Evolutionary conservation across 2,888 invertebrate species (phyloP).

Genomic region (Euphydryas editha): DNA sequence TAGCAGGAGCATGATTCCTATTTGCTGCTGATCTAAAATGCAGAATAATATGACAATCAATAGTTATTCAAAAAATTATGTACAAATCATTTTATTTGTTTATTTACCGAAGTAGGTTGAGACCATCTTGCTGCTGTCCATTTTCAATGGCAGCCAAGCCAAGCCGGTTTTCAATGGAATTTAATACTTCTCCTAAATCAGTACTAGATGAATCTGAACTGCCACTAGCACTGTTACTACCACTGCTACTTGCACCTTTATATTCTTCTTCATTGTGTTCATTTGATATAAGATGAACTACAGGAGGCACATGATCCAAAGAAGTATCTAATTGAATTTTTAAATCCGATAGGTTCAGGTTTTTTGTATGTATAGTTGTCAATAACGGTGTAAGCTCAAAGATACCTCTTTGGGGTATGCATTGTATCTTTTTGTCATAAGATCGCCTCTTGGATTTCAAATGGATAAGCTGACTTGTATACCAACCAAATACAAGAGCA

Average conservation of each 20-base stretch:
- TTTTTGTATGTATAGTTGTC: constrained; percentile 21
- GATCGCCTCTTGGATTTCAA: constrained; percentile 62
- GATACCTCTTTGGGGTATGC: constrained; percentile 47
- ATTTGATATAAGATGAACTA: constrained; percentile 71
- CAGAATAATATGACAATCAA: neutral
- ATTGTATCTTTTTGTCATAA: constrained; percentile 48
- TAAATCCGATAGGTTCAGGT: constrained; percentile 48
- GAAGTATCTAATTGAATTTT: constrained; percentile 57
- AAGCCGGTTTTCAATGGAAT: constrained; percentile 84
- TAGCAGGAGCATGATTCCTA: constrained; percentile 84
- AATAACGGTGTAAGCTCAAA: constrained; percentile 41
- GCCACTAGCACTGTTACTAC: constrained; percentile 42
- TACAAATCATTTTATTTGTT: neutral
- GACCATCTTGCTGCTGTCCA: constrained; percentile 78
- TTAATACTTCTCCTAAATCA: constrained; percentile 80
- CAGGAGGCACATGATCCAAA: constrained; percentile 57
- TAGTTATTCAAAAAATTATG: neutral
- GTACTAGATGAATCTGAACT: constrained; percentile 59
- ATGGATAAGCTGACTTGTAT: constrained; percentile 83
- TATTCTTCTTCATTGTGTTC: constrained; percentile 53
- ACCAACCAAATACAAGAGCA: constrained; percentile 85
- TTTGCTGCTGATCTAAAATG: constrained; percentile 80
- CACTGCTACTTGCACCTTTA: constrained; percentile 41
- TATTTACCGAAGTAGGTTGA: constrained; percentile 80
- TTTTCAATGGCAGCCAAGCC: constrained; percentile 85